phyloP scores from a whole-genome alignment of 35 echinoderm and acorn worm genomes.

The Stichopus chloronotus region DNA sequence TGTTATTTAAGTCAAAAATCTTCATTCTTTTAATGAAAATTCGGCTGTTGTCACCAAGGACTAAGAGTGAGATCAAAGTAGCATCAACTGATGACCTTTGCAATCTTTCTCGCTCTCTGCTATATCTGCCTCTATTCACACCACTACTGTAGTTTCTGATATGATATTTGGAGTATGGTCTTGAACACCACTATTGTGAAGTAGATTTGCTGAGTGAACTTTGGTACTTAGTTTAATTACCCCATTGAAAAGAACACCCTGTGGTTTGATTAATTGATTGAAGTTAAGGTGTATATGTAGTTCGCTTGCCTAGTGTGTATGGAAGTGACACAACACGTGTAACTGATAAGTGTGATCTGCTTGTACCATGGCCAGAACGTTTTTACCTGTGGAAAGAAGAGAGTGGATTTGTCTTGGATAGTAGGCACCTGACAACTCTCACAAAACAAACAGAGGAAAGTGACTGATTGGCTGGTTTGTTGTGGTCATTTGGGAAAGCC shows the following conservation, averaged over 20 bases:
- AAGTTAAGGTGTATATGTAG: neutral
- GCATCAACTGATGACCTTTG: too few relatives aligned
- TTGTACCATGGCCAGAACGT: neutral
- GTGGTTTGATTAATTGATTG: slow-evolving; percentile 38
- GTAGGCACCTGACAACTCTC: neutral
- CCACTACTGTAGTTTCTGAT: neutral
- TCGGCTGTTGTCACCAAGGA: too few relatives aligned
- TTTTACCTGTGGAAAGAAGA: neutral
- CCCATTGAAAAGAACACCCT: slow-evolving; percentile 8
- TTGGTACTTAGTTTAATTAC: slow-evolving; percentile 48
- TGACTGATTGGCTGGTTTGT: slow-evolving; percentile 4
- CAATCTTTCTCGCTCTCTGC: too few relatives aligned
- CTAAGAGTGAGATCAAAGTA: too few relatives aligned
- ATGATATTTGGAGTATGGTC: neutral
- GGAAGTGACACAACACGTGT: neutral
- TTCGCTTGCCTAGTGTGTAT: neutral
- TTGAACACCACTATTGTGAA: neutral
- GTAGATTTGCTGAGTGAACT: slow-evolving; percentile 16
- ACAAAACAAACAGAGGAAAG: neutral
- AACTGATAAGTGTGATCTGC: slow-evolving; percentile 1
- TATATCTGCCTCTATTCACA: too few relatives aligned
- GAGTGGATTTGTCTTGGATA: neutral
- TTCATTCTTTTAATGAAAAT: too few relatives aligned
- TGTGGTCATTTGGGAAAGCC: neutral
- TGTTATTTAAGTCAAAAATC: too few relatives aligned